These are phyloP conservation scores for Radopholus similis DNA, from an alignment of 1,140 invertebrate genomes.

Conservation along the genomic window DNA sequence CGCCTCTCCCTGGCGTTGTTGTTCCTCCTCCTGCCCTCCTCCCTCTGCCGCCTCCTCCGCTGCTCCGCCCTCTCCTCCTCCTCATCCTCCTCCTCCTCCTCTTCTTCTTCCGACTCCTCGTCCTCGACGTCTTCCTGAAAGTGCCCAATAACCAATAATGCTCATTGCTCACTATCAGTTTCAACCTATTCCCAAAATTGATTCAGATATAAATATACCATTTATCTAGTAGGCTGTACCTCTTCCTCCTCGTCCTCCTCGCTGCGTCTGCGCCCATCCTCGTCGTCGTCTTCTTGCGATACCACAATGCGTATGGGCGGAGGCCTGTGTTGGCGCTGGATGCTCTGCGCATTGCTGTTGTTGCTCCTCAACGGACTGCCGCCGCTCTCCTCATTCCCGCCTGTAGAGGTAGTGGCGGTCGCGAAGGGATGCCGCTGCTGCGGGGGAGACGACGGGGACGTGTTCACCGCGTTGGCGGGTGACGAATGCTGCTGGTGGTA, in stretches of 20 bases:
- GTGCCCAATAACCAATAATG: too few relatives aligned
- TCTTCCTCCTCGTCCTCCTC: not conserved
- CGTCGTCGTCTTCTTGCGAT: not conserved
- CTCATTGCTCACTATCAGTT: too few relatives aligned
- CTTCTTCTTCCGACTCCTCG: not conserved
- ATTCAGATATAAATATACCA: too few relatives aligned
- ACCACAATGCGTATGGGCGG: constrained; percentile 13
- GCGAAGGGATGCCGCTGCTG: not conserved
- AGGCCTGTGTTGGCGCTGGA: not conserved
- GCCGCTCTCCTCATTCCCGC: not conserved
- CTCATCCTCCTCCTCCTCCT: not conserved
- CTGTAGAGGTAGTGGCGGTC: not conserved
- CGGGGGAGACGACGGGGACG: not conserved
- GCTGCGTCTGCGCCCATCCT: not conserved
- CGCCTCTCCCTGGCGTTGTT: not conserved
- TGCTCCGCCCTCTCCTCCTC: not conserved
- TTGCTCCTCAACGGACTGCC: not conserved
- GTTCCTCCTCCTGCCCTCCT: not conserved
- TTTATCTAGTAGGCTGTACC: not conserved
- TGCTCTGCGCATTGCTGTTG: not conserved
- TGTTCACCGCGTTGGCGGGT: not conserved
- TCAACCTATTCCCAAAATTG: not conserved
- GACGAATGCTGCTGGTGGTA: not conserved
- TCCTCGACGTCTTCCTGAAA: not conserved
- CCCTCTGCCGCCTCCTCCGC: not conserved